Percentiles rank a stretch among this genome's conserved stretches.
phyloP scores from a whole-genome alignment of 2,113 vertebrate genomes.

The Mobula hypostoma region DNA sequence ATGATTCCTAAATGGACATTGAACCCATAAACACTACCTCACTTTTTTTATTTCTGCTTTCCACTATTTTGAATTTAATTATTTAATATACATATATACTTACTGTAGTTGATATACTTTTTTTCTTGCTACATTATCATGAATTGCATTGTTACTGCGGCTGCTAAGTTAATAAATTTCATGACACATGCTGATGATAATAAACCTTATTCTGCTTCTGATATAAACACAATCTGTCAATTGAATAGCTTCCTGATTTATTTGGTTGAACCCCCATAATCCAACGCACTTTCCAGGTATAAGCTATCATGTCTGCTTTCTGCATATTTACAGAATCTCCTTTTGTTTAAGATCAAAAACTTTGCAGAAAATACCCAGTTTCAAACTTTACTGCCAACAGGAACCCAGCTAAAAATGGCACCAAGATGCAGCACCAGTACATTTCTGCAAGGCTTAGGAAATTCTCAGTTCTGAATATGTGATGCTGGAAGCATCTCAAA shows the following conservation, averaged over 20 bases:
- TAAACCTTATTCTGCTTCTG: too few species aligned
- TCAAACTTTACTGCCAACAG: constrained; percentile 1
- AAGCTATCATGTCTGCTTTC: background rate
- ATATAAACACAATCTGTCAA: too few species aligned
- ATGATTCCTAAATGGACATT: too few species aligned
- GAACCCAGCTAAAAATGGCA: background rate
- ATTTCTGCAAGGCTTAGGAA: background rate
- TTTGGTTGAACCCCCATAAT: background rate
- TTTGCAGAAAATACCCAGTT: background rate
- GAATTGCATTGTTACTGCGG: too few species aligned
- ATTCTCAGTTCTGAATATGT: background rate
- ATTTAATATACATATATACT: too few species aligned
- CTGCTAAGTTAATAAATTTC: too few species aligned
- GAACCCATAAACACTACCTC: too few species aligned
- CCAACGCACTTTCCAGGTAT: background rate
- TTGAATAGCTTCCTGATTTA: background rate
- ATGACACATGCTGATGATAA: too few species aligned
- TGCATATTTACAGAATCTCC: background rate
- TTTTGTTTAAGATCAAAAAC: background rate
- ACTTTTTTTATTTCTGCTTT: too few species aligned
- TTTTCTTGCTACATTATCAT: too few species aligned
- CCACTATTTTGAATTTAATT: too few species aligned
- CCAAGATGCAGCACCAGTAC: background rate
- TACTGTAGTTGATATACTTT: too few species aligned
- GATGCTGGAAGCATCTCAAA: background rate